Percentiles rank a stretch among this genome's conserved stretches.
These are phyloP conservation scores for Himalopsyche japonica DNA, from an alignment of 2,888 invertebrate genomes.

Conservation along the genomic window DNA sequence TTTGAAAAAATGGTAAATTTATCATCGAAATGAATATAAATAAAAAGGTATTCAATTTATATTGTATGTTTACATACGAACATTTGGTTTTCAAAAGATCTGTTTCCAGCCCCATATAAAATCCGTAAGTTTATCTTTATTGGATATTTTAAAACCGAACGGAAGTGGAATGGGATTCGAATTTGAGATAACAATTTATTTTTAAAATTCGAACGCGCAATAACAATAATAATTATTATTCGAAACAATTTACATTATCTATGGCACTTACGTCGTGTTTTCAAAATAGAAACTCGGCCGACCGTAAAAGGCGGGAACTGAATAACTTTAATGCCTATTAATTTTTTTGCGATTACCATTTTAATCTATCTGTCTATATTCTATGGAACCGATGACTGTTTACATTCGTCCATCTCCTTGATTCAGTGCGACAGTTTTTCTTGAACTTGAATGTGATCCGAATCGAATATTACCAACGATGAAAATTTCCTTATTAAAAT, in stretches of 20 bases:
- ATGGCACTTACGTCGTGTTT: constrained; percentile 5
- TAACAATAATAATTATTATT: neutral
- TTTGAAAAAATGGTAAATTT: no score
- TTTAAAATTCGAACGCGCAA: constrained; percentile 26
- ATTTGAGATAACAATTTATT: constrained; percentile 33
- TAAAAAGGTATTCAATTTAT: no score
- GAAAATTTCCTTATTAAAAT: no score
- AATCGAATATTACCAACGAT: no score
- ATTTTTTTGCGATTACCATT: constrained; percentile 36
- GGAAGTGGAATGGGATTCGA: constrained; percentile 35
- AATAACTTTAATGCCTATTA: constrained; percentile 39
- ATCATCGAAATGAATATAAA: no score
- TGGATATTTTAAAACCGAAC: constrained; percentile 10
- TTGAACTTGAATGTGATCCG: neutral
- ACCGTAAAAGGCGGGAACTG: constrained; percentile 35
- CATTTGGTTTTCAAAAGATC: no score
- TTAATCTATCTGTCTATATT: constrained; percentile 25
- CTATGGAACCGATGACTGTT: neutral
- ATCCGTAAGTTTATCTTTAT: neutral
- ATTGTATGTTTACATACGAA: no score
- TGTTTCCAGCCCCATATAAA: neutral
- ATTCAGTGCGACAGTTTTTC: neutral
- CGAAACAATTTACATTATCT: constrained; percentile 13
- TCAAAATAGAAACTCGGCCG: constrained; percentile 31
- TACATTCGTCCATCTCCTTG: neutral